Evolutionary conservation across 2,797 vertebrate genomes (phyloP), one percentile per base, ranked within the genome.

Genomic region (Epinephelus malabaricus): DNA sequence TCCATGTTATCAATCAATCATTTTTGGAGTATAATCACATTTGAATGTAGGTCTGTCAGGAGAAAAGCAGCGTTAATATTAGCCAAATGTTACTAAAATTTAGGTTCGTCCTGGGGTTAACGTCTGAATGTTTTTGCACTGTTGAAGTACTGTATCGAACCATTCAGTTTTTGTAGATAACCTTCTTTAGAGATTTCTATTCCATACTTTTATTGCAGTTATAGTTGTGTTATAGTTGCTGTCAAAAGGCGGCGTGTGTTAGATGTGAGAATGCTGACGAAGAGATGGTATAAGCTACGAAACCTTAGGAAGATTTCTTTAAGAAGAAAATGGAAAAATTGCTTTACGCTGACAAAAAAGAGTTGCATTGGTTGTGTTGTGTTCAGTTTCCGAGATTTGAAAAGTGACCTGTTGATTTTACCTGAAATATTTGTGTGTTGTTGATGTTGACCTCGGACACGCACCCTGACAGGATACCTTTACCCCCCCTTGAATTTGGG

Each of bases 111-210:
- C 45, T 10, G 9, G 5, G 51, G 69, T 72, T 58, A 63, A 59
- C 6, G 30, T 86, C 76, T 70, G 83, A 85, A 86, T 77, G 76
- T 88, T 86, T 84, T 92, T 94, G 92, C 92, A 95, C 93, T 94
- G 89, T 90, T 88, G 11, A 90, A 87, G 94, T 94, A 92, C 91
- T 94, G 91, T 94, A 91, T 21, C 78, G 70, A 82, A 51, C 14
- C 56, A 77, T 66, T 15, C 34, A 23, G 19, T 71, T 88, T 82
- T 77, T 85, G 54, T 82, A 50, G 76, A 80, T 81, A 71, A 8
- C 34, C 15, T 83, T 30, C 67, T 79, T 82, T 88, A 76, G 59
- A 68, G 65, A 71, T 83, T 67, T 87, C 6, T 64, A 51, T 82
- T 64, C 7, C 68, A 53, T 61, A 15, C 12, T 69, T 83, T 81